Evolutionary conservation across 2,797 vertebrate species (phyloP).

Genomic region (Hydrophis major): DNA sequence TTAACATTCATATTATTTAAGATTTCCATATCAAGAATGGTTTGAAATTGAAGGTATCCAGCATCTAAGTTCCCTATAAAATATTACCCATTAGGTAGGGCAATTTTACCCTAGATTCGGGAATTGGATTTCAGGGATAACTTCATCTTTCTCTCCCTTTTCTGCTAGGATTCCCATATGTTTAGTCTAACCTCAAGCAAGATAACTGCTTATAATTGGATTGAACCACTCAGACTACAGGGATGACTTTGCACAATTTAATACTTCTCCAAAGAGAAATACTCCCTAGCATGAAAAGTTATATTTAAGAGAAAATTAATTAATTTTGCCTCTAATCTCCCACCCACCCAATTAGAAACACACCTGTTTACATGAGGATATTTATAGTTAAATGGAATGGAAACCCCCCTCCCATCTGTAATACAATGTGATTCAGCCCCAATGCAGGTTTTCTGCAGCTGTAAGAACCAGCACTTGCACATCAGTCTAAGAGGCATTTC

Average conservation of each 20-base stretch:
- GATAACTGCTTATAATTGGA: neutral
- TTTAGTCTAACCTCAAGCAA: neutral
- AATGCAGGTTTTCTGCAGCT: neutral
- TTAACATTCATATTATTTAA: neutral
- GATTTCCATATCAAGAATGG: neutral
- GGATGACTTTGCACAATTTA: neutral
- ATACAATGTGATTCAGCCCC: neutral
- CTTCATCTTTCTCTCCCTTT: neutral
- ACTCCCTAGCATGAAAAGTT: neutral
- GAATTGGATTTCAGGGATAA: neutral
- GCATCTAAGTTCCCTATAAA: neutral
- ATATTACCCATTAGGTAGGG: neutral
- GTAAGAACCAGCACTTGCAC: neutral
- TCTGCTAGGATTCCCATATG: neutral
- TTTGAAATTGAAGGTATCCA: neutral
- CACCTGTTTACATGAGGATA: neutral
- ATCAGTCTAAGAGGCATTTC: neutral
- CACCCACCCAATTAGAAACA: neutral
- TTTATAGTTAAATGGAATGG: neutral
- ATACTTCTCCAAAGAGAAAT: neutral
- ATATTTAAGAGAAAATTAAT: neutral
- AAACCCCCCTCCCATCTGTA: neutral
- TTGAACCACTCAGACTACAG: neutral
- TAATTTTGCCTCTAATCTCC: neutral
- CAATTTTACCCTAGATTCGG: too few relatives aligned